phyloP scores from a whole-genome alignment of 92 coral and sea anemone genomes.

The Epizoanthus illoricatus region DNA sequence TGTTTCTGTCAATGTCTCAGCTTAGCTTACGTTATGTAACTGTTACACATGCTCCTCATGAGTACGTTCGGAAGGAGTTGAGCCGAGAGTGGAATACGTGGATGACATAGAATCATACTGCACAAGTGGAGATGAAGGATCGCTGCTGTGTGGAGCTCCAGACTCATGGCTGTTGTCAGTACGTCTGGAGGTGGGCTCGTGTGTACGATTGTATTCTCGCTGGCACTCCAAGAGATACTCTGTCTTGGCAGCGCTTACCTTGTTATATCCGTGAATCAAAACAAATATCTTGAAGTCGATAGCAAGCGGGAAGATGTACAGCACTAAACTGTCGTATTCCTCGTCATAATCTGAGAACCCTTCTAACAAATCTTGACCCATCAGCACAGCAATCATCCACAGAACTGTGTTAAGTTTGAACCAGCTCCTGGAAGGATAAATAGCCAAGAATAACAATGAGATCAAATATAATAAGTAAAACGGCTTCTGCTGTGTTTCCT shows the following conservation, averaged over 20 bases:
- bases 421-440: slow-evolving; percentile 46
- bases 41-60: too few relatives aligned
- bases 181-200: too few relatives aligned
- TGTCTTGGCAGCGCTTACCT: slow-evolving; percentile 42
- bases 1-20: too few relatives aligned
- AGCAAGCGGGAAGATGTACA: slow-evolving; percentile 60
- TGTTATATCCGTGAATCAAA: slow-evolving; percentile 50
- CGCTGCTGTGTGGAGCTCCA: background rate
- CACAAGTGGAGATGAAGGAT: background rate
- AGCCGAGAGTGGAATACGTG: background rate
- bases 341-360: slow-evolving; percentile 34
- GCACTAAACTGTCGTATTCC: slow-evolving; percentile 35
- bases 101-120: background rate
- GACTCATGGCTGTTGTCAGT: background rate
- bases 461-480: background rate
- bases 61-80: background rate
- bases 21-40: too few relatives aligned
- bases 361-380: slow-evolving; percentile 37
- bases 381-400: slow-evolving; percentile 33
- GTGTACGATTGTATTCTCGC: background rate
- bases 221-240: slow-evolving; percentile 45
- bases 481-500: too few relatives aligned
- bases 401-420: slow-evolving; percentile 48
- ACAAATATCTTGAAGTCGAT: slow-evolving; percentile 61
- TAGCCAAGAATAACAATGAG: background rate